phyloP scores from a whole-genome alignment of 2,888 invertebrate genomes.

The Eueremaeus valkanovi region DNA sequence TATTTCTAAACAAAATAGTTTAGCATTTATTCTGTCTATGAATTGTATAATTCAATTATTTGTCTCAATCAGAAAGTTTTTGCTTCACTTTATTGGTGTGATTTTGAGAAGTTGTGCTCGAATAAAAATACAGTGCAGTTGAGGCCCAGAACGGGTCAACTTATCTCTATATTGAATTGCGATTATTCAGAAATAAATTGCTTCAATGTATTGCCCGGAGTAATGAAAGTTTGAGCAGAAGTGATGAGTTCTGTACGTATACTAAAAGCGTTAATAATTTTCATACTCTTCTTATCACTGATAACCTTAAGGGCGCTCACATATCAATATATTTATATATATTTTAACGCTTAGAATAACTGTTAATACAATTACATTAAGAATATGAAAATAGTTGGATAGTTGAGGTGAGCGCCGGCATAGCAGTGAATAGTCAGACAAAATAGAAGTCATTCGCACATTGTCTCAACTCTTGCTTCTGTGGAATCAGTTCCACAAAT shows the following conservation, averaged over 20 bases:
- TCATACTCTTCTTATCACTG: not conserved
- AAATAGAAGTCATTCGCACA: not conserved
- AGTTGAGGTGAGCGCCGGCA: not conserved
- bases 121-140: not conserved
- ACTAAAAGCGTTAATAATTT: conserved; percentile 19
- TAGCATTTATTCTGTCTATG: not conserved
- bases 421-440: not conserved
- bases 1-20: no score
- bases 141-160: not conserved
- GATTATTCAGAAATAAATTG: not conserved
- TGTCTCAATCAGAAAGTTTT: no score
- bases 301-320: conserved; percentile 15
- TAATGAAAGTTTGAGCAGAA: conserved; percentile 4
- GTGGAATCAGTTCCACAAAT: not conserved
- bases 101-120: not conserved
- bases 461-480: not conserved
- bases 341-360: not conserved
- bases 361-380: not conserved
- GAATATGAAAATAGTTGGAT: not conserved
- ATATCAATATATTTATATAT: not conserved
- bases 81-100: not conserved
- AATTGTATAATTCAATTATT: conserved; percentile 5
- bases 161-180: not conserved
- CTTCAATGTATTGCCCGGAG: not conserved
- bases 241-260: not conserved